Evolutionary conservation across 2,888 invertebrate genomes (phyloP).

Genomic region (Drosophila emarginata): DNA sequence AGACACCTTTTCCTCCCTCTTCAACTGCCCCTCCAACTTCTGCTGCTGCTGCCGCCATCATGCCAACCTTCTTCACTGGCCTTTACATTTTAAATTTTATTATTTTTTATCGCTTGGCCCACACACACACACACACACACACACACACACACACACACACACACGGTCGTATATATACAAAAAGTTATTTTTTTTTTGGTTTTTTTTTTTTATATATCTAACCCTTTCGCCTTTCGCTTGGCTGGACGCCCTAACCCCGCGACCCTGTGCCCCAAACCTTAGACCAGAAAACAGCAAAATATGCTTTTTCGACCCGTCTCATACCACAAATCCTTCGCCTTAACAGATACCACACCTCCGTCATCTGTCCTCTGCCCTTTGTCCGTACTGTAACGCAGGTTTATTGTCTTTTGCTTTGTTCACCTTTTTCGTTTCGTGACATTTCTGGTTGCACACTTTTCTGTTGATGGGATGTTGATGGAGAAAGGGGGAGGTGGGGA

Average conservation of each 20-base stretch:
- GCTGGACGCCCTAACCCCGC: conserved; percentile 21
- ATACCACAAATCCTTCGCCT: conserved; percentile 2
- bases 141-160: conserved; percentile 26
- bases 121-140: conserved; percentile 20
- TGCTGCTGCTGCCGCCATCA: neutral
- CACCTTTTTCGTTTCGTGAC: conserved; percentile 25
- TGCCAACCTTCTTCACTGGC: conserved; percentile 37
- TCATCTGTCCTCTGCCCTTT: no score
- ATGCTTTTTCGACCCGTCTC: conserved; percentile 57
- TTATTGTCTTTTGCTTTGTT: conserved; percentile 67
- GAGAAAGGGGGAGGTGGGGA: no score
- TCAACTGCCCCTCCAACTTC: neutral
- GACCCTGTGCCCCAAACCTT: neutral
- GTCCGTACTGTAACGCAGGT: conserved; percentile 24
- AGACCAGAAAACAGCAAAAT: conserved; percentile 50
- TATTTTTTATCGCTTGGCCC: conserved; percentile 63
- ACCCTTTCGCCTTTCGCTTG: conserved; percentile 37
- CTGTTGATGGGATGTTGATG: neutral
- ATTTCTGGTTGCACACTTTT: neutral
- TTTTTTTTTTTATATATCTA: conserved; percentile 26
- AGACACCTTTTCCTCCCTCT: conserved; percentile 5
- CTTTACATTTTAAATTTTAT: conserved; percentile 70
- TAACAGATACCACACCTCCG: neutral
- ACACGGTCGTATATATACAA: neutral
- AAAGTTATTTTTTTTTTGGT: neutral